Conservation (phyloP, 2,797 vertebrate genomes). For the Holocentrus rufus region DNA sequence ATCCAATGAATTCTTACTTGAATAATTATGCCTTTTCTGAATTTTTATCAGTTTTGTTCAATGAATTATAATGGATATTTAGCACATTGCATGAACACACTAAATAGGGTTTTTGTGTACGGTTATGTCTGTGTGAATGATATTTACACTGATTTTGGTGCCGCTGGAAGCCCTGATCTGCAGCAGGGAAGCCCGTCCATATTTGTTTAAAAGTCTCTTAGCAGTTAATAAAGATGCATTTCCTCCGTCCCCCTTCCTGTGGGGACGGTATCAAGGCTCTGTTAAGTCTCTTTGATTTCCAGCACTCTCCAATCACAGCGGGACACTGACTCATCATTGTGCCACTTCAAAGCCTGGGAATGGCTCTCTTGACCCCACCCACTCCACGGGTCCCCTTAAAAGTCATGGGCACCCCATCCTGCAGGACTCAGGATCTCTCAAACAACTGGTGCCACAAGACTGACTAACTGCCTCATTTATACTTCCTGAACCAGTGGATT, state of each 20-base stretch:
- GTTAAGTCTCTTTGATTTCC: constrained; percentile 93
- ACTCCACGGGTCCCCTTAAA: constrained; percentile 79
- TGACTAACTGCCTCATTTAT: constrained; percentile 39
- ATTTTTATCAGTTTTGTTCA: constrained; percentile 25
- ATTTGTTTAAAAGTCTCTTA: constrained; percentile 91
- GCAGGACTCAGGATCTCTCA: constrained; percentile 60
- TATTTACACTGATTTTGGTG: constrained; percentile 66
- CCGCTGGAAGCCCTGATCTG: constrained; percentile 45
- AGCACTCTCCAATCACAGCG: constrained; percentile 80
- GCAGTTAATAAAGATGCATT: constrained; percentile 91
- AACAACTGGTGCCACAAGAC: constrained; percentile 29
- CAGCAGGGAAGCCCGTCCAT: constrained; percentile 74
- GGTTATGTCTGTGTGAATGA: constrained; percentile 55
- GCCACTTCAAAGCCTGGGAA: constrained; percentile 86
- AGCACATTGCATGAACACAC: constrained; percentile 56
- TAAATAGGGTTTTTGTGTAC: constrained; percentile 50
- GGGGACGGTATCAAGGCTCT: constrained; percentile 90
- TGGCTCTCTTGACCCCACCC: constrained; percentile 78
- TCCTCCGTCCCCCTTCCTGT: constrained; percentile 91
- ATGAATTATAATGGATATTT: constrained; percentile 9
- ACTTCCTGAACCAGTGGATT: constrained; percentile 52
- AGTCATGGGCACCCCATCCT: constrained; percentile 63
- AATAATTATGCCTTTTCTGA: constrained; percentile 10
- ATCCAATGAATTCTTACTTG: background rate
- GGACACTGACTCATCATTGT: constrained; percentile 79